Conservation (phyloP, 2,797 vertebrate species). For the Tenualosa ilisha region DNA sequence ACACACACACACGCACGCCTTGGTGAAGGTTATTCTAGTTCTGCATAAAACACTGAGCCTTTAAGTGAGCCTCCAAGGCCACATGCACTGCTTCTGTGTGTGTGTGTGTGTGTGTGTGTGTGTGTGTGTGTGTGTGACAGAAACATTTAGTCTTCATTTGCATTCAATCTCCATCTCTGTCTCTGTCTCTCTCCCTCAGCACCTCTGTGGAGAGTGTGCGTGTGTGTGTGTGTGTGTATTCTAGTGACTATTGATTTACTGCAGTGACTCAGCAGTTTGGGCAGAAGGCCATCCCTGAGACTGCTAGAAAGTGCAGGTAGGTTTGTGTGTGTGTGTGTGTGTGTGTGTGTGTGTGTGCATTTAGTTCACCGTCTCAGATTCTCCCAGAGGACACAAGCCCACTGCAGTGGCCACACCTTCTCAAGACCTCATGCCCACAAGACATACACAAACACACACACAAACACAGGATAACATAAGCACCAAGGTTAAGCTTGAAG, state of each 20-base stretch:
- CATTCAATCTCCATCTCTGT: not conserved
- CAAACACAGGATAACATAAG: not conserved
- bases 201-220: conserved; percentile 25
- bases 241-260: conserved; percentile 61
- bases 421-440: not conserved
- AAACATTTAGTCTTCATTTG: conserved; percentile 3
- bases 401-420: conserved; percentile 22
- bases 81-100: too few species aligned
- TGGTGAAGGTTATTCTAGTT: not conserved
- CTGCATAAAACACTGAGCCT: not conserved
- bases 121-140: not conserved
- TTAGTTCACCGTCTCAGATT: conserved; percentile 10
- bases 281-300: conserved; percentile 16
- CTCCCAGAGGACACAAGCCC: conserved; percentile 15
- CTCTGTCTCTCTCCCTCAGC: conserved; percentile 23
- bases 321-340: conserved; percentile 16
- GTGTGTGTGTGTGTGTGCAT: conserved; percentile 26
- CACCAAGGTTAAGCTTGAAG: not conserved
- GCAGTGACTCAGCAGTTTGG: conserved; percentile 71
- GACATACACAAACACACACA: not conserved
- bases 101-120: too few species aligned
- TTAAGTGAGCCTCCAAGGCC: not conserved
- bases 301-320: conserved; percentile 3
- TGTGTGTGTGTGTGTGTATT: conserved; percentile 40
- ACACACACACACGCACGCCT: not conserved